These are phyloP conservation scores for Sesamia inferens DNA, from an alignment of 2,888 invertebrate genomes.

Conservation along the genomic window DNA sequence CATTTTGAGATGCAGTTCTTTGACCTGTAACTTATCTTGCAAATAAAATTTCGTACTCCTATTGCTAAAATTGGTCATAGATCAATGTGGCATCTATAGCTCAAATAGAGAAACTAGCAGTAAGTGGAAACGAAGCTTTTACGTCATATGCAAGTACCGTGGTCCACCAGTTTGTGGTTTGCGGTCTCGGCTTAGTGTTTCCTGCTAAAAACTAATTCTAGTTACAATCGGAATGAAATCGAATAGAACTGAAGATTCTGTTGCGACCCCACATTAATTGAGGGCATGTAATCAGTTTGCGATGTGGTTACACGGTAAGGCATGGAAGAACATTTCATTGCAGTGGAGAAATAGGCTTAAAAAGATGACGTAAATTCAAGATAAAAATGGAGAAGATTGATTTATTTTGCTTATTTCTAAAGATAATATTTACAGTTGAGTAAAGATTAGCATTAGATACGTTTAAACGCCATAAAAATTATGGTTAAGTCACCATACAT, in stretches of 20 bases:
- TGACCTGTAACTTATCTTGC: not conserved
- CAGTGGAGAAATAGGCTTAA: not conserved
- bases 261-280: slow-evolving; percentile 44
- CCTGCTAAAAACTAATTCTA: slow-evolving; percentile 55
- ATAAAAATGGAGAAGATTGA: not conserved
- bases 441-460: not conserved
- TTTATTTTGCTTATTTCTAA: not conserved
- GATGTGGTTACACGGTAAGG: not conserved
- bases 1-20: slow-evolving; percentile 1
- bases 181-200: slow-evolving; percentile 60
- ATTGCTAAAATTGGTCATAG: slow-evolving; percentile 2
- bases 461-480: too few species aligned
- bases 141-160: slow-evolving; percentile 63
- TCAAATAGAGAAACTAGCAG: slow-evolving; percentile 40
- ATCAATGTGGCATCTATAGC: slow-evolving; percentile 32
- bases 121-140: slow-evolving; percentile 69
- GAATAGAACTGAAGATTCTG: slow-evolving; percentile 44
- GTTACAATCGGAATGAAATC: slow-evolving; percentile 57
- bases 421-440: not conserved
- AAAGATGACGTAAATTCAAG: not conserved
- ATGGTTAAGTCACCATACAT: not conserved
- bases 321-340: not conserved
- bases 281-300: slow-evolving; percentile 22
- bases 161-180: slow-evolving; percentile 64
- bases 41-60: not conserved